A percentile compares a stretch with the other conserved stretches of the same genome.
Evolutionary conservation across 2,113 vertebrate genomes (phyloP).

Genomic region (Paradisaea rubra): DNA sequence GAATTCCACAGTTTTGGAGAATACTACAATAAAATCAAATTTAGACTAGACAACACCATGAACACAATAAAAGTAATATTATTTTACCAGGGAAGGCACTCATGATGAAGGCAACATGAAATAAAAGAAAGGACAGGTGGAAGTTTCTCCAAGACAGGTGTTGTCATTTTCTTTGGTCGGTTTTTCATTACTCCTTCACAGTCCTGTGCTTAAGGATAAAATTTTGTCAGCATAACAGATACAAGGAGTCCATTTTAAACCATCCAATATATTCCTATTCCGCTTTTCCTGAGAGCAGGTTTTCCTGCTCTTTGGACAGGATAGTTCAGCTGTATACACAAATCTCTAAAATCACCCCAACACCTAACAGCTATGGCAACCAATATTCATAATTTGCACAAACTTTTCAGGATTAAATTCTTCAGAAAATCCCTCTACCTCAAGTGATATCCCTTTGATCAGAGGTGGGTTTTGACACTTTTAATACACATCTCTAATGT

Average conservation of each 20-base stretch:
- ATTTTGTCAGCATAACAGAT: neutral
- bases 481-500: neutral
- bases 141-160: neutral
- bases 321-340: neutral
- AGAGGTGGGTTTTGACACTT: neutral
- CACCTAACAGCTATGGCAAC: neutral
- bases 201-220: neutral
- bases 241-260: neutral
- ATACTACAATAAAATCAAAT: neutral
- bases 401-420: neutral
- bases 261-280: neutral
- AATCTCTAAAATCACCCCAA: neutral
- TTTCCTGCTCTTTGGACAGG: neutral
- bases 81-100: neutral
- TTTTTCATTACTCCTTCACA: neutral
- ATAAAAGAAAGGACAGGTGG: neutral
- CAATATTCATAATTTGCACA: neutral
- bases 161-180: rapidly evolving
- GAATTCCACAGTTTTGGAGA: neutral
- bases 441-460: neutral
- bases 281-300: neutral
- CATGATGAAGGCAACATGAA: neutral
- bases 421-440: neutral
- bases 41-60: neutral
- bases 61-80: neutral